Base-by-base conservation (phyloP, 2,888 invertebrate genomes). In the Pheosia gnoma region DNA sequence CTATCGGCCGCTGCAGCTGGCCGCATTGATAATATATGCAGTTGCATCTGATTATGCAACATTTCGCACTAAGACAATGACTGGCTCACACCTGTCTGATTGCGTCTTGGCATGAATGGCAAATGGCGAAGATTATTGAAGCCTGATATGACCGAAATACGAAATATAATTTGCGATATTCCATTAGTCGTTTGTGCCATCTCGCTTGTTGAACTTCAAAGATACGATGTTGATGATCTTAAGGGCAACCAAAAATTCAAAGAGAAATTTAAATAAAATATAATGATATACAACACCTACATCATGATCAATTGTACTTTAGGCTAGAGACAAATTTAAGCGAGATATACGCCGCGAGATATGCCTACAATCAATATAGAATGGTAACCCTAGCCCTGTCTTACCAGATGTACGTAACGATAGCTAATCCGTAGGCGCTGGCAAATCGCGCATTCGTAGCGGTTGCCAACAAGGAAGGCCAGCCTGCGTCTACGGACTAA, bases 391-490 rank as follows among this genome's bases (percentile, higher is more conserved):
- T 58, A 66, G 63, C 62, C 64, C 65, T 77, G 79, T 84, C 80
- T 80, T 79, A 67, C 75, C 77, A 79, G 80, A 70, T 79, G 77
- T 77, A 77, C 70, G 71, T 78, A 80, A 82, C 77, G 81, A 76
- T 66, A 72, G 77, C 84, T 85, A 85, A 87, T 80, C 80, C 80
- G 72, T 70, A 75, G 68, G 70, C 72, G 77, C 85, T 91, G 92
- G 92, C 93, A 90, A 88, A 85, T 87, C 80, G 80, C 74, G 80
- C 84, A 88, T 88, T 87, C 90, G 88, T 86, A 86, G 84, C 79
- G 75, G 80, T 81, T 92, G 93, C 93, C 92, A 92, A 89, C 80
- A 69, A 71, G 25, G 25, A 25, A 25, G 25, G 81, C 82, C 81
- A 77, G 83, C 81, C 89, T 88, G 87, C 89, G 85, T 77, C 55